Base-by-base conservation (phyloP, 92 coral and sea anemone species). In the Porites rus region DNA sequence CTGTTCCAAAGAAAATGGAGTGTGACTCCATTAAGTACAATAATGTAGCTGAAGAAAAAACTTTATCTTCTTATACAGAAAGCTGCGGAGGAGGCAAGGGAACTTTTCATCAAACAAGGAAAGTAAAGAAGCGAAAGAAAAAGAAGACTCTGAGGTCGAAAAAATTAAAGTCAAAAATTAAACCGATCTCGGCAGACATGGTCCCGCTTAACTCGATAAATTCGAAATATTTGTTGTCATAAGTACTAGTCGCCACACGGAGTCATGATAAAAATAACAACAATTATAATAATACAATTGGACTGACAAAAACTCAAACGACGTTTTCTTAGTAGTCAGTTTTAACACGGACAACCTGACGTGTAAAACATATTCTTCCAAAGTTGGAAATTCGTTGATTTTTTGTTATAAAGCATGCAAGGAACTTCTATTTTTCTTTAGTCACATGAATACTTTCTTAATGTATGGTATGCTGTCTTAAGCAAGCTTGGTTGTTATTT, bases 1-100 rank as follows among this genome's bases (percentile, higher is more conserved):
- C 86, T 10, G 17, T 77, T 7, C 3, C 51, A 0, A n/a, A 9
- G 22, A 38, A 69, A 22, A 54, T 56, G 1, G 54, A 54, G 38
- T n/a, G 10, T n/a, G 58, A 70, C 18, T 65, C 58, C 19, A 56
- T 8, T 7, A 81, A 56, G 14, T 68, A 70, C n/a, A 17, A 20
- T 1, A 65, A 12, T 7, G 16, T 12, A 46, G 14, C 69, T 5
- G 25, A 21, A 50, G 4, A 13, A 0, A 9, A 69, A 25, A 13
- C 62, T 9, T 1, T 10, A 65, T 8, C 70, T 43, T 4, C 21
- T 38, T 12, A 51, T n/a, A 79, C 50, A 64, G 82, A 65, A 9
- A 51, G 31, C 31, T 79, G 73, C 51, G 51, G 51, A 21, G 84
- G 74, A 10, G 21, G 51, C 51, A 79, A 79, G 70, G 74, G 51